A percentile compares a stretch with the other conserved stretches of the same genome.
Evolutionary conservation across 2,888 invertebrate species (phyloP).

Genomic region (Ecliptopera silaceata): DNA sequence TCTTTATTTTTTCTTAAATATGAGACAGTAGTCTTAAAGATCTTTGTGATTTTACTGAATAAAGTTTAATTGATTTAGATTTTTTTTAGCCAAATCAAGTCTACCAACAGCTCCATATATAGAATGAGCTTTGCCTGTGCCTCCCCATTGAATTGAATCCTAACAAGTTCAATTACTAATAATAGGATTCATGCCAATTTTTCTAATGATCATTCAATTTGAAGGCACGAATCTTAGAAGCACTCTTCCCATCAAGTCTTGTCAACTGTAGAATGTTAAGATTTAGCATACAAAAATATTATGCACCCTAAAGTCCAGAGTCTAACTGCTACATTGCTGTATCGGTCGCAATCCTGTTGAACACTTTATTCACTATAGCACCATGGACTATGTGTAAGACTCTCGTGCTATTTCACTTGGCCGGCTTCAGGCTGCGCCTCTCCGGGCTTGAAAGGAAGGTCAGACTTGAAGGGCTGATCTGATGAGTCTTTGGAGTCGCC

Average conservation of each 20-base stretch:
- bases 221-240: slow-evolving; percentile 8
- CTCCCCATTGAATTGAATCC: slow-evolving; percentile 22
- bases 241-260: not conserved
- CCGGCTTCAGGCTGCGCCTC: slow-evolving; percentile 61
- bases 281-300: slow-evolving; percentile 15
- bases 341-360: not conserved
- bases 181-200: slow-evolving; percentile 3
- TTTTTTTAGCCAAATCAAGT: no score
- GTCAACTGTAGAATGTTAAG: slow-evolving; percentile 13
- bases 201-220: not conserved
- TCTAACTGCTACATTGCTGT: not conserved
- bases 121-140: no score
- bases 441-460: slow-evolving; percentile 56
- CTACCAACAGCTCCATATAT: no score
- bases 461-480: slow-evolving; percentile 36
- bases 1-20: no score
- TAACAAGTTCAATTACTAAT: slow-evolving; percentile 4
- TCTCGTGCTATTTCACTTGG: slow-evolving; percentile 72
- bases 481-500: slow-evolving; percentile 50
- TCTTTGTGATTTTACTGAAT: no score
- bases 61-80: no score
- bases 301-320: slow-evolving; percentile 10
- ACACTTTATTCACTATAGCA: slow-evolving; percentile 34
- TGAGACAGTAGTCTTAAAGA: no score
- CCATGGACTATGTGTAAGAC: slow-evolving; percentile 33